Base-by-base conservation (phyloP, 2,888 invertebrate genomes). In the Peribatodes rhomboidaria region DNA sequence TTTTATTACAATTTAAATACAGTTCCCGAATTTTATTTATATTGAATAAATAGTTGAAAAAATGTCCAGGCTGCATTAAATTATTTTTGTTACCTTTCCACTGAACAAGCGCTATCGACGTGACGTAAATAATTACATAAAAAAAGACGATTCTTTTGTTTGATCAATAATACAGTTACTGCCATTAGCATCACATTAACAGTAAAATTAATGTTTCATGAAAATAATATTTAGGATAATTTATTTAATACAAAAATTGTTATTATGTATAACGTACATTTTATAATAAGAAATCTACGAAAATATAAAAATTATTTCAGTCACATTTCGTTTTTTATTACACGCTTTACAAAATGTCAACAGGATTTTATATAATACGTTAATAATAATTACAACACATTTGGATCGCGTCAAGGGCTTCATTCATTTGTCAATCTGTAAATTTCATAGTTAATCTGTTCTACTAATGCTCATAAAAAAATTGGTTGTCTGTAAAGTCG, bases 241-340 rank as follows among this genome's bases (percentile, higher is more conserved):
- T 68, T 68, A 57, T 69, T 67, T 67, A 67, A 52, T 62, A 46
- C 61, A 47, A 54, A 60, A 67, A 69, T 67, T 71, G 70, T 69
- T 69, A 49, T 55, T 61, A 61, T 27, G 54, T 60, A 60, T 58
- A n/a, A n/a, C n/a, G 60, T 65, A 70, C 59, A 71, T 77, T 71
- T 72, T 74, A 67, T 57, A 72, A 67, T 74, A 69, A 71, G 70
- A 73, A 65, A 71, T 73, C 61, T 73, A 72, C 72, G 65, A 74
- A 72, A 73, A 75, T 72, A 78, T 71, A 73, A 78, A 31, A 63
- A 71, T 57, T 73, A 76, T 73, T 71, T 74, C 71, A 74, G 70
- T 74, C 68, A 73, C 55, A 27, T 42, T 50, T 41, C n/a, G 56
- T 57, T 68, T 75, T 74, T 67, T 63, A 71, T 60, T 53, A 67